These are phyloP conservation scores for Herpailurus yagouaroundi DNA, from an alignment of 2,113 vertebrate species.

Conservation along the genomic window DNA sequence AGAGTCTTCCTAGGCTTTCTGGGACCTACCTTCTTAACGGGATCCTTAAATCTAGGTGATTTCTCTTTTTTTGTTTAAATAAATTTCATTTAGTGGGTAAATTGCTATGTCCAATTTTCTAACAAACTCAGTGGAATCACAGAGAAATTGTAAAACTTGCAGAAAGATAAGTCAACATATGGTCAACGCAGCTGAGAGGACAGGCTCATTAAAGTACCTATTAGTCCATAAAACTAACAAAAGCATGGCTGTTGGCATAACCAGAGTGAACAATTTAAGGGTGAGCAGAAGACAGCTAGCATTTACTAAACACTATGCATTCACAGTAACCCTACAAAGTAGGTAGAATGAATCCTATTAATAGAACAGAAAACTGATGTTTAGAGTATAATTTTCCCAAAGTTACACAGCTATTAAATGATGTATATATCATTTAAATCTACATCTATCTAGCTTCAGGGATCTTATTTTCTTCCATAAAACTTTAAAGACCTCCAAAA, in stretches of 20 bases:
- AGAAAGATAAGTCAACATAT: background rate
- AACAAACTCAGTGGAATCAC: background rate
- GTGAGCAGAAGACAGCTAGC: background rate
- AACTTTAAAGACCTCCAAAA: background rate
- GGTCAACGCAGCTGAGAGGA: background rate
- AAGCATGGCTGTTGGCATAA: background rate
- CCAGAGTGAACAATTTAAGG: background rate
- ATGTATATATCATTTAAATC: background rate
- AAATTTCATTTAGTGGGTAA: background rate
- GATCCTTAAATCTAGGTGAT: background rate
- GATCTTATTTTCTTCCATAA: background rate
- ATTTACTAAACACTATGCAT: background rate
- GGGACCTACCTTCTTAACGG: background rate
- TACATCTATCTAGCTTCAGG: background rate
- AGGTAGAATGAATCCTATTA: background rate
- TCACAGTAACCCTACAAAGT: background rate
- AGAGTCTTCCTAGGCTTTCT: background rate
- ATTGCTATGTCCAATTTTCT: background rate
- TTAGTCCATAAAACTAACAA: background rate
- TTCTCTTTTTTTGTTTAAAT: background rate
- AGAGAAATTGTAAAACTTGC: background rate
- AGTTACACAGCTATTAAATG: background rate
- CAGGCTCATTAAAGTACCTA: background rate
- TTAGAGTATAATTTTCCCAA: background rate
- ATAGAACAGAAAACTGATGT: background rate